Percentiles rank a stretch among this genome's conserved stretches.
phyloP scores from a whole-genome alignment of 2,888 invertebrate species.

The Cheilosia impressa region DNA sequence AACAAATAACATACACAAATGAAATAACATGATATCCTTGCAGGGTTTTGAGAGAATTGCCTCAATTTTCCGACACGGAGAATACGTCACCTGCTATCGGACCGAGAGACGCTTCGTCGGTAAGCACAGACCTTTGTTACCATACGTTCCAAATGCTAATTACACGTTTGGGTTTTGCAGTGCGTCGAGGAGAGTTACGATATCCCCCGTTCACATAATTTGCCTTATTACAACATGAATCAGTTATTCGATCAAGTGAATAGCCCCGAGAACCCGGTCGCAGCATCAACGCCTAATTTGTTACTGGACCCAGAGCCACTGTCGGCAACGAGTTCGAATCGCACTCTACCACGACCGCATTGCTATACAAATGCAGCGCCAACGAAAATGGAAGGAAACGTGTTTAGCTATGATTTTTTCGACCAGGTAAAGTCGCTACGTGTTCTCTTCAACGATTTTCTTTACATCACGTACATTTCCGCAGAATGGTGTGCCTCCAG shows the following conservation, averaged over 20 bases:
- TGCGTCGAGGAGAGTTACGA: conserved; percentile 87
- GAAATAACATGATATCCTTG: conserved; percentile 19
- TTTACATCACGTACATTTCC: neutral
- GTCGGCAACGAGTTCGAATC: conserved; percentile 74
- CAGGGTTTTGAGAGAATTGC: conserved; percentile 81
- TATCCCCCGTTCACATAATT: conserved; percentile 88
- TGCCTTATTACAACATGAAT: conserved; percentile 83
- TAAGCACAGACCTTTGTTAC: conserved; percentile 53
- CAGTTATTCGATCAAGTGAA: conserved; percentile 80
- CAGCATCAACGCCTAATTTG: conserved; percentile 82
- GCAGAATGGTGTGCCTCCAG: conserved; percentile 86
- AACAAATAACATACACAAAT: neutral
- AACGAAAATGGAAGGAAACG: conserved; percentile 83
- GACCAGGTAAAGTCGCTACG: conserved; percentile 78
- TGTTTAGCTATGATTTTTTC: conserved; percentile 85
- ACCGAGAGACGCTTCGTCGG: conserved; percentile 81
- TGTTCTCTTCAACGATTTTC: neutral
- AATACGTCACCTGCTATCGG: conserved; percentile 84
- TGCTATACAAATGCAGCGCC: conserved; percentile 85
- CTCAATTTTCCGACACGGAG: conserved; percentile 83
- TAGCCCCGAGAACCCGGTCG: conserved; percentile 81
- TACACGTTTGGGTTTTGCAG: conserved; percentile 55
- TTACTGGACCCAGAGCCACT: conserved; percentile 77
- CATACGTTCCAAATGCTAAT: neutral
- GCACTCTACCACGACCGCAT: conserved; percentile 82